Evolutionary conservation across 1,140 invertebrate genomes (phyloP).

Genomic region (Scaptomyza montana): DNA sequence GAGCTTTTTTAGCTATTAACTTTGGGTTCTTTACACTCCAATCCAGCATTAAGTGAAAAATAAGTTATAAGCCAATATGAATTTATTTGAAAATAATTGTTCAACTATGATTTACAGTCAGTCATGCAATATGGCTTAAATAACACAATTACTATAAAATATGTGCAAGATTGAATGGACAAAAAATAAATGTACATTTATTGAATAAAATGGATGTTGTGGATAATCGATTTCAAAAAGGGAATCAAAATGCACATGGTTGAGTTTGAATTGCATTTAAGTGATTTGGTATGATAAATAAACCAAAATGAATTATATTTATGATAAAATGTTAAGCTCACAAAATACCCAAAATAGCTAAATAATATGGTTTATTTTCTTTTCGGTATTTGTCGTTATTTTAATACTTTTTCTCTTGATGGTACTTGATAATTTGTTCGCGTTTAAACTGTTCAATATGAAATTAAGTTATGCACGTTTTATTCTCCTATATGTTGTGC

Average conservation of each 20-base stretch:
- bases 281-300: conserved; percentile 1
- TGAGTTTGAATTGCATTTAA: conserved; percentile 17
- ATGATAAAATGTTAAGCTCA: no score
- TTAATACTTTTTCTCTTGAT: conserved; percentile 4
- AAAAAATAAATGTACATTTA: no score
- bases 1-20: background rate
- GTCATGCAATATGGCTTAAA: conserved; percentile 9
- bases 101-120: conserved; percentile 4
- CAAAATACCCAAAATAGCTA: background rate
- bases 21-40: background rate
- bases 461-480: conserved; percentile 21
- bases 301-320: background rate
- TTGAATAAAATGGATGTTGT: conserved; percentile 2
- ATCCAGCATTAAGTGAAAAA: background rate
- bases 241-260: conserved; percentile 1
- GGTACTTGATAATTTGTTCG: conserved; percentile 1
- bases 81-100: background rate
- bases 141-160: conserved; percentile 11
- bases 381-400: conserved; percentile 1
- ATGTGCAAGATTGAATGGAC: conserved; percentile 1
- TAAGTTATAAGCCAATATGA: background rate
- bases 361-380: background rate
- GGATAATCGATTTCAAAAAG: conserved; percentile 1
- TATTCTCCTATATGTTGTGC: conserved; percentile 5
- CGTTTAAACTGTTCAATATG: conserved; percentile 1